Percentiles rank a stretch among this genome's conserved stretches.
Conservation (phyloP, 1,140 invertebrate genomes). For the Penaeus japonicus region DNA sequence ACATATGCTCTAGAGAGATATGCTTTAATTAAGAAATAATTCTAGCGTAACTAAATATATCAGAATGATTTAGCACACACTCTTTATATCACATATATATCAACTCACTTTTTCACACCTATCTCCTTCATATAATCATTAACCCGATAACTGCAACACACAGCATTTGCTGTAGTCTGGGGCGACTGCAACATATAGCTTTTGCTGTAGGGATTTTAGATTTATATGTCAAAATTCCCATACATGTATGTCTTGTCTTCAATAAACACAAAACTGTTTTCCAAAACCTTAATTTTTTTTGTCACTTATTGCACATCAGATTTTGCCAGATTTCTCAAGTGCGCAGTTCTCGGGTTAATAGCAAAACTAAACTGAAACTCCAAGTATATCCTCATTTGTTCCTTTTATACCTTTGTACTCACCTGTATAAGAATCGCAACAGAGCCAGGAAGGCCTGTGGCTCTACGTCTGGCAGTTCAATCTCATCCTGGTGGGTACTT, state of each 20-base stretch:
- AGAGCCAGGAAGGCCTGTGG: conserved; percentile 78
- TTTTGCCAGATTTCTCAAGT: too few relatives aligned
- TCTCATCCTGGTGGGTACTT: conserved; percentile 74
- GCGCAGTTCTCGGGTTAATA: background rate
- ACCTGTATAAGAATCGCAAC: conserved; percentile 70
- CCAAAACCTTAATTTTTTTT: background rate
- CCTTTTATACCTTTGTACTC: conserved; percentile 58
- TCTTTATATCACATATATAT: background rate
- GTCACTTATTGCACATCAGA: too few relatives aligned
- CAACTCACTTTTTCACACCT: too few relatives aligned
- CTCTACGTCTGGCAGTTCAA: conserved; percentile 85
- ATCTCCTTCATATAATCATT: too few relatives aligned
- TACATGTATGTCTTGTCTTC: background rate
- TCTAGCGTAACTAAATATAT: too few relatives aligned
- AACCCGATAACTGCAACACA: conserved; percentile 57
- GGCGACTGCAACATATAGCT: too few relatives aligned
- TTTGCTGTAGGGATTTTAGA: background rate
- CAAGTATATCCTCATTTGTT: too few relatives aligned
- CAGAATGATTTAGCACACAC: background rate
- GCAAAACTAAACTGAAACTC: background rate
- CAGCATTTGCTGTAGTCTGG: background rate
- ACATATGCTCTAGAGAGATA: too few relatives aligned
- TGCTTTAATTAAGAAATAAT: background rate
- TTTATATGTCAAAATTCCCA: background rate
- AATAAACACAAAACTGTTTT: background rate